These are phyloP conservation scores for Graptemys geographica DNA, from an alignment of 2,797 vertebrate species.

Conservation along the genomic window DNA sequence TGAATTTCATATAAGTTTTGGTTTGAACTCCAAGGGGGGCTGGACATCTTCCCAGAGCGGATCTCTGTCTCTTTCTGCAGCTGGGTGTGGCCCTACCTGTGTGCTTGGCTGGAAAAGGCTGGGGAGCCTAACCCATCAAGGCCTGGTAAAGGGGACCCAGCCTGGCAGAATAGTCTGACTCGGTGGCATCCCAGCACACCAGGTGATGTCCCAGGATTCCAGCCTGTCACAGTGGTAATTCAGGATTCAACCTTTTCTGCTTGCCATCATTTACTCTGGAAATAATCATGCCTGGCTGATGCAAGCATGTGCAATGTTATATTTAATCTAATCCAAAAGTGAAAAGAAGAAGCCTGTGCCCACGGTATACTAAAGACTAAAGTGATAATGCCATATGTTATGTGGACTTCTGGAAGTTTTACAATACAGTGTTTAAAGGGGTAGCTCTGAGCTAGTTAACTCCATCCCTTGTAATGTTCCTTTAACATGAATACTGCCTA, in stretches of 20 bases:
- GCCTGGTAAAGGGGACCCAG: too few species aligned
- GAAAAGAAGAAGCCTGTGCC: not conserved
- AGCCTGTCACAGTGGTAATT: not conserved
- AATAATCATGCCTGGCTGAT: not conserved
- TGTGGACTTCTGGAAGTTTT: not conserved
- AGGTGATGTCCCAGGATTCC: too few species aligned
- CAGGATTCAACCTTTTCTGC: not conserved
- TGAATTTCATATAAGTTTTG: too few species aligned
- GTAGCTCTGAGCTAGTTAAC: not conserved
- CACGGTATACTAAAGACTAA: not conserved
- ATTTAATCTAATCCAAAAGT: not conserved
- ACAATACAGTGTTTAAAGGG: slow-evolving; percentile 3
- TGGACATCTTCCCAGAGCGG: too few species aligned
- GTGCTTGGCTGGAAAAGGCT: too few species aligned
- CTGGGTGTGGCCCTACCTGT: too few species aligned
- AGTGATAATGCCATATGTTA: not conserved
- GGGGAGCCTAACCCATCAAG: too few species aligned
- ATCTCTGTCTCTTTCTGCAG: too few species aligned
- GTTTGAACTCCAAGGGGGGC: too few species aligned
- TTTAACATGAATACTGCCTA: not conserved
- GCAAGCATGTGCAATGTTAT: not conserved
- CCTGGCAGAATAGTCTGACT: too few species aligned
- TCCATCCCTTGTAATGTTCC: not conserved
- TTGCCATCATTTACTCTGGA: not conserved
- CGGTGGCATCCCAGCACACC: too few species aligned